phyloP scores from a whole-genome alignment of 2,888 invertebrate genomes.

The Lasius fuliginosus region DNA sequence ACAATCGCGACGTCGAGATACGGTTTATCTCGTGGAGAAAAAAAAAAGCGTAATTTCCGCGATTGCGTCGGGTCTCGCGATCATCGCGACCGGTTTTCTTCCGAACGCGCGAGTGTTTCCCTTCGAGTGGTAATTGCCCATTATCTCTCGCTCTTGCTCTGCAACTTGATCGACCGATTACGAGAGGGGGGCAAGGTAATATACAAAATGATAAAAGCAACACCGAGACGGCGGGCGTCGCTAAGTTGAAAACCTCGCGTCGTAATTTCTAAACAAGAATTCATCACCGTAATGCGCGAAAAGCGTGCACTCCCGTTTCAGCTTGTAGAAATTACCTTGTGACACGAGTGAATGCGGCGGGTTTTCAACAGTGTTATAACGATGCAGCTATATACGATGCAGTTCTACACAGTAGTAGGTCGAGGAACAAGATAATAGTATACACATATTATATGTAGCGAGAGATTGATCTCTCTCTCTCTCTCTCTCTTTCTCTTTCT shows the following conservation, averaged over 20 bases:
- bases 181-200: neutral
- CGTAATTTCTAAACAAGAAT: conserved; percentile 24
- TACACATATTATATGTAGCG: neutral
- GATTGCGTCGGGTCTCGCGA: conserved; percentile 20
- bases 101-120: conserved; percentile 30
- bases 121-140: conserved; percentile 22
- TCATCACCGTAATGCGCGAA: neutral
- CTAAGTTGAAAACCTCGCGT: neutral
- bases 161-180: conserved; percentile 49
- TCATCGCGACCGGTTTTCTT: conserved; percentile 45
- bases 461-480: conserved; percentile 26
- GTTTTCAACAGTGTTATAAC: neutral
- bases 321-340: neutral
- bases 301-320: neutral
- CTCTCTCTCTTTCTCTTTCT: neutral
- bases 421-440: conserved; percentile 14
- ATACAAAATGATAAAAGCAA: conserved; percentile 39
- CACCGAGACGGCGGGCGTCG: conserved; percentile 13
- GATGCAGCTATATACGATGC: no score
- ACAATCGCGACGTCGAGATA: conserved; percentile 10
- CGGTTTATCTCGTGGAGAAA: conserved; percentile 16
- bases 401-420: neutral
- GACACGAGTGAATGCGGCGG: neutral
- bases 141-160: conserved; percentile 31
- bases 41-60: conserved; percentile 30